phyloP scores from a whole-genome alignment of 2,113 vertebrate genomes.

The Grantiella picta region DNA sequence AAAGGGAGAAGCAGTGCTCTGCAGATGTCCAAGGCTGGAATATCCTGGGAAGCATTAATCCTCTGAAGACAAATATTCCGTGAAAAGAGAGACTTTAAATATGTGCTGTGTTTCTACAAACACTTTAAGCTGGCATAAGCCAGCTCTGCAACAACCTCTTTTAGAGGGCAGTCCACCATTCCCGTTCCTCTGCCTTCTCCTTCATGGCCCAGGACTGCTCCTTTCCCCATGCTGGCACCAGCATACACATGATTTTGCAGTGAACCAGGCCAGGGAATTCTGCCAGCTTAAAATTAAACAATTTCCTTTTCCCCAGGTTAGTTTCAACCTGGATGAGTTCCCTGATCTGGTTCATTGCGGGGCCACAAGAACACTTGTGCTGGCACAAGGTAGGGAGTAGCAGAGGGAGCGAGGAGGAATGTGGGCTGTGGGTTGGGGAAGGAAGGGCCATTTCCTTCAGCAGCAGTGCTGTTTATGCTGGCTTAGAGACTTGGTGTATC shows the following conservation, averaged over 20 bases:
- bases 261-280: conserved; percentile 38
- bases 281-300: conserved; percentile 43
- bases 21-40: conserved; percentile 33
- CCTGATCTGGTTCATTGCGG: conserved; percentile 20
- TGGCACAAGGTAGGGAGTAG: conserved; percentile 2
- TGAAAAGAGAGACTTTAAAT: conserved; percentile 28
- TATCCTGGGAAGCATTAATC: conserved; percentile 54
- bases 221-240: conserved; percentile 25
- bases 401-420: not conserved
- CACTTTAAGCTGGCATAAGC: conserved; percentile 4
- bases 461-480: conserved; percentile 25
- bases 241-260: not conserved
- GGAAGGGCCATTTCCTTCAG: conserved; percentile 45
- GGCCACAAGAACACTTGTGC: conserved; percentile 37
- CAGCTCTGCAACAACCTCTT: not conserved
- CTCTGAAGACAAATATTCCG: conserved; percentile 38
- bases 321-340: conserved; percentile 50
- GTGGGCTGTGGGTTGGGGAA: not conserved
- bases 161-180: not conserved
- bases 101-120: not conserved
- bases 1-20: conserved; percentile 17
- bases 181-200: not conserved
- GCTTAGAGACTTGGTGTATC: conserved; percentile 1
- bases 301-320: conserved; percentile 56
- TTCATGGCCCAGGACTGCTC: not conserved